A percentile compares a stretch with the other conserved stretches of the same genome.
These are phyloP conservation scores for Drosophila dives DNA, from an alignment of 2,888 invertebrate species.

Conservation along the genomic window DNA sequence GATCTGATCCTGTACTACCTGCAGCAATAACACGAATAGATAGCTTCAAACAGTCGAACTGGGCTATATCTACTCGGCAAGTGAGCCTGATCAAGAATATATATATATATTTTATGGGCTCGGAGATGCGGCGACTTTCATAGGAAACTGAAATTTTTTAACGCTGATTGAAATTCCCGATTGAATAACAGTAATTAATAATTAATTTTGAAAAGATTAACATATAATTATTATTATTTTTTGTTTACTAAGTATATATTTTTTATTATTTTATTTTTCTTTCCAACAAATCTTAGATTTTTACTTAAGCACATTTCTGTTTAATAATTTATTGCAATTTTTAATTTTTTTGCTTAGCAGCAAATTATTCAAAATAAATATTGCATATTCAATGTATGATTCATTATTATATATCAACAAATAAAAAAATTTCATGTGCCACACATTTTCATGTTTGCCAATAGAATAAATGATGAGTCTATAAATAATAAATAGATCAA, in stretches of 20 bases:
- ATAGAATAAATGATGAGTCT: neutral
- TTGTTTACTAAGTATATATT: no score
- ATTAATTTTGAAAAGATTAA: no score
- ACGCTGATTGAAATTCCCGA: neutral
- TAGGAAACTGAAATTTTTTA: neutral
- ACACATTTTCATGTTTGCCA: neutral
- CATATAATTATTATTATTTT: no score
- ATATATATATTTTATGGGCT: neutral
- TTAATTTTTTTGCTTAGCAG: fast-evolving
- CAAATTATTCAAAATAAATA: neutral
- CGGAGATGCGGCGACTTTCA: neutral
- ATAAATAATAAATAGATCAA: neutral
- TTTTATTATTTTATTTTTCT: no score
- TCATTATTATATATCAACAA: neutral
- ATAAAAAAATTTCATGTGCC: neutral
- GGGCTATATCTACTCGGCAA: neutral
- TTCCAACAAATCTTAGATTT: neutral
- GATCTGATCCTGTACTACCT: neutral
- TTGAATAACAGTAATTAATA: no score
- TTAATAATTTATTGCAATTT: neutral
- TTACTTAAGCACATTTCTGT: neutral
- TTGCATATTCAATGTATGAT: neutral
- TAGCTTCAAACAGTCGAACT: neutral
- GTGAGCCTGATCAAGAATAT: neutral
- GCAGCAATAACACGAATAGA: neutral